phyloP scores from a whole-genome alignment of 2,797 vertebrate species.

The Heterohyrax brucei region DNA sequence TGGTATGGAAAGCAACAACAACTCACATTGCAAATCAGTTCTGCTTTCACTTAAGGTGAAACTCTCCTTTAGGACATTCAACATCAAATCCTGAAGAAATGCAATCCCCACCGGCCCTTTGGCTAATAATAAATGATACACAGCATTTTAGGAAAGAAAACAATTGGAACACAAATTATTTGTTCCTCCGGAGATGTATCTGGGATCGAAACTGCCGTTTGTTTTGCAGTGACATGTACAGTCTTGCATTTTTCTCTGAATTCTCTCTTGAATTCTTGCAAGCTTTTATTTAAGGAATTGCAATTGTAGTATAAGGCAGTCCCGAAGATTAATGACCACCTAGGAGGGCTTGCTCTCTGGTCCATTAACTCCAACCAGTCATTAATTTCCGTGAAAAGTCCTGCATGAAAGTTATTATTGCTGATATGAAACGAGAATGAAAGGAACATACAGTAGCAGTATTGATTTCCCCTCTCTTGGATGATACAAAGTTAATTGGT shows the following conservation, averaged over 20 bases:
- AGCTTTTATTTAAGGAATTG: constrained; percentile 78
- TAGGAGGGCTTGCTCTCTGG: constrained; percentile 75
- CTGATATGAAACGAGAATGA: constrained; percentile 79
- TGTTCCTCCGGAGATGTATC: constrained; percentile 78
- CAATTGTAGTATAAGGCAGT: constrained; percentile 63
- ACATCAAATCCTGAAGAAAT: constrained; percentile 71
- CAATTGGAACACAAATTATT: constrained; percentile 81
- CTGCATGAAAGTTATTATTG: constrained; percentile 77
- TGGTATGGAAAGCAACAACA: background rate
- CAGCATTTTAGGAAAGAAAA: constrained; percentile 72
- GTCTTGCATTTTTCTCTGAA: constrained; percentile 72
- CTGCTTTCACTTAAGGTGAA: constrained; percentile 40
- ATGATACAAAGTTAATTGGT: constrained; percentile 66
- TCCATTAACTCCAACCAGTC: constrained; percentile 82
- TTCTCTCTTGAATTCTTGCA: constrained; percentile 52
- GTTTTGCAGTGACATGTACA: constrained; percentile 62
- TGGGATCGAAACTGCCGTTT: constrained; percentile 81
- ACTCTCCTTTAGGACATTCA: constrained; percentile 11
- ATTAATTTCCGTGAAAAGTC: constrained; percentile 81
- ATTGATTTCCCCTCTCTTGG: constrained; percentile 37
- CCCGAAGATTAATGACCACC: constrained; percentile 81
- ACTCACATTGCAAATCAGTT: constrained; percentile 63
- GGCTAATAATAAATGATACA: constrained; percentile 58
- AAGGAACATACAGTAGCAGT: constrained; percentile 67
- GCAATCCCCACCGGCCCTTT: background rate